Base-by-base conservation (phyloP, 2,888 invertebrate genomes). In the Stegana nigrithorax region DNA sequence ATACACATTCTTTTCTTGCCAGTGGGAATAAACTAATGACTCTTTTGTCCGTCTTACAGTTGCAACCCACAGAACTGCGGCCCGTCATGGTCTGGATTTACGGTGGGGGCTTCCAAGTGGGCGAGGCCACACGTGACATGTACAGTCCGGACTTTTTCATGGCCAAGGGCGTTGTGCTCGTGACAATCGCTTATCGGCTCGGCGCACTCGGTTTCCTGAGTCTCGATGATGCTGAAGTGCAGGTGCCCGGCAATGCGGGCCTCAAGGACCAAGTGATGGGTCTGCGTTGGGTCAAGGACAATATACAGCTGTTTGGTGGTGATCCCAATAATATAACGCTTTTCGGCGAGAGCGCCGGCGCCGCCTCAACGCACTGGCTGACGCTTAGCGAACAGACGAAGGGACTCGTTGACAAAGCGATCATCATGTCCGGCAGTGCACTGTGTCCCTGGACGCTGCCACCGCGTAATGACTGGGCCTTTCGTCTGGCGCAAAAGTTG, bases 331-430 rank as follows among this genome's bases (percentile, higher is more conserved):
- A 88, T 71, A 86, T 85, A 0, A 88, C 88, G 0, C 69, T 88
- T 0, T 88, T 88, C 69, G 88, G 88, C 1, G 87, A 87, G 67
- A 88, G 88, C 72, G 88, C 88, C 3, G 88, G 88, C 5, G 87
- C 82, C 8, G 85, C 85, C 4, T 84, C 87, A 0, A 85, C 86
- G 0, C 87, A 88, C 70, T 81, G 84, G 39, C 80, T 88, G n/a
- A 73, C 87, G 45, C 67, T 88, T 2, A 87, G 87, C 1, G 86
- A 86, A 5, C 83, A 86, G 65, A 83, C 87, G 0, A 86, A 86
- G 72, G 83, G 80, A 2, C 67, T 85, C 3, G 68, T 85, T 36
- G 80, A 84, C 67, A 83, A 80, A 65, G 82, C 79, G 1, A 83
- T 85, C 17, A 55, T 81, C 1, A 84, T 84, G 84, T 86, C 84